Conservation (phyloP, 1,140 invertebrate genomes). For the Pomacea maculata region DNA sequence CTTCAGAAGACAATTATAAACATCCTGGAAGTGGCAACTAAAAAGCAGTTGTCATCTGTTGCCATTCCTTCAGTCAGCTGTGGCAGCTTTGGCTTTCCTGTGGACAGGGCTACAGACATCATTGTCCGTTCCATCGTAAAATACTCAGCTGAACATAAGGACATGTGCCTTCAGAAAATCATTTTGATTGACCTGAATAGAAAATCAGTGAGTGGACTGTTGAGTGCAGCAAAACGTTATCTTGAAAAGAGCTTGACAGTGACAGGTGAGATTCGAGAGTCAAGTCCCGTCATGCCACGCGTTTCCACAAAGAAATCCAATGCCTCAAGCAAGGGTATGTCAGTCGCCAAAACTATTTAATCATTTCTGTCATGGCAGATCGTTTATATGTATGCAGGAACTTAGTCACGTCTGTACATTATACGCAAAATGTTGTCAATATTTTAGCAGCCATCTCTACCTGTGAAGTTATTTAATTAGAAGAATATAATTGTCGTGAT, state of each 20-base stretch:
- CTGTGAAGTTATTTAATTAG: no score
- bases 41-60: conserved; percentile 2
- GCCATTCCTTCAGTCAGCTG: conserved; percentile 22
- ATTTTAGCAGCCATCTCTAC: no score
- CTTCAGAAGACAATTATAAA: conserved; percentile 23
- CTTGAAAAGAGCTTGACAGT: not conserved
- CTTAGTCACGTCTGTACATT: no score
- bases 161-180: conserved; percentile 4
- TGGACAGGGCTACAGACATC: conserved; percentile 14
- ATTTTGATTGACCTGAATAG: conserved; percentile 22
- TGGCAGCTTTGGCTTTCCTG: conserved; percentile 24
- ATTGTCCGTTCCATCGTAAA: conserved; percentile 6
- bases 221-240: not conserved
- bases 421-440: no score
- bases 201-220: conserved; percentile 9
- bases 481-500: no score
- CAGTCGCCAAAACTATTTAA: no score
- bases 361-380: no score
- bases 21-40: conserved; percentile 12
- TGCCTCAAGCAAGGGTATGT: no score
- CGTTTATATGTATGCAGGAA: no score
- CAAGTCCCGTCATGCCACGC: no score
- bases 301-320: no score
- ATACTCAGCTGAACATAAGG: not conserved
- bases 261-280: not conserved